A percentile compares a stretch with the other conserved stretches of the same genome.
These are phyloP conservation scores for Novumbra hubbsi DNA, from an alignment of 2,797 vertebrate species.

Conservation along the genomic window DNA sequence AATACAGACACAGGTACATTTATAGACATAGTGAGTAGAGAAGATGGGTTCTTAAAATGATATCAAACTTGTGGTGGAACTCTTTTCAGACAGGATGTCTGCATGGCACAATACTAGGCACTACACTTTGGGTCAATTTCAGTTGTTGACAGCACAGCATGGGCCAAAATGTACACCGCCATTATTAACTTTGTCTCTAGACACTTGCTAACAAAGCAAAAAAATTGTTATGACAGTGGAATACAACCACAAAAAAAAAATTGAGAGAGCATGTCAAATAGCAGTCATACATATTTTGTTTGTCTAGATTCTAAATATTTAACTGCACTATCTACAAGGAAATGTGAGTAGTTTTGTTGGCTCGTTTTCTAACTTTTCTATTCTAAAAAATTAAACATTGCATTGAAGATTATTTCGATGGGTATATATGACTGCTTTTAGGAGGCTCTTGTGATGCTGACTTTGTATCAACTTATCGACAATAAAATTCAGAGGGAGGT, in stretches of 20 bases:
- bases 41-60: background rate
- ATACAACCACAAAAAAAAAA: background rate
- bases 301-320: background rate
- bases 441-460: background rate
- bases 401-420: background rate
- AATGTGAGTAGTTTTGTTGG: background rate
- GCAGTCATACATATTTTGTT: background rate
- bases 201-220: background rate
- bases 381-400: too few species aligned
- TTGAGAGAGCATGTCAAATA: background rate
- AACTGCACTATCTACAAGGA: background rate
- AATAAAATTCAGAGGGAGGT: too few species aligned
- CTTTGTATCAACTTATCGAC: background rate
- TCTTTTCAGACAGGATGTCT: background rate
- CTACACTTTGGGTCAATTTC: conserved; percentile 1
- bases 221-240: background rate
- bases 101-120: conserved; percentile 12
- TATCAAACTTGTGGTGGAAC: background rate
- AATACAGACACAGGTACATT: background rate
- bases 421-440: background rate
- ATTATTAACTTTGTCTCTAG: conserved; percentile 23
- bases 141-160: conserved; percentile 15
- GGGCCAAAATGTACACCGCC: conserved; percentile 8
- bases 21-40: background rate
- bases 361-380: background rate